A percentile compares a stretch with the other conserved stretches of the same genome.
Evolutionary conservation across 2,888 invertebrate genomes (phyloP).

Genomic region (Hydroisotoma schaefferi): DNA sequence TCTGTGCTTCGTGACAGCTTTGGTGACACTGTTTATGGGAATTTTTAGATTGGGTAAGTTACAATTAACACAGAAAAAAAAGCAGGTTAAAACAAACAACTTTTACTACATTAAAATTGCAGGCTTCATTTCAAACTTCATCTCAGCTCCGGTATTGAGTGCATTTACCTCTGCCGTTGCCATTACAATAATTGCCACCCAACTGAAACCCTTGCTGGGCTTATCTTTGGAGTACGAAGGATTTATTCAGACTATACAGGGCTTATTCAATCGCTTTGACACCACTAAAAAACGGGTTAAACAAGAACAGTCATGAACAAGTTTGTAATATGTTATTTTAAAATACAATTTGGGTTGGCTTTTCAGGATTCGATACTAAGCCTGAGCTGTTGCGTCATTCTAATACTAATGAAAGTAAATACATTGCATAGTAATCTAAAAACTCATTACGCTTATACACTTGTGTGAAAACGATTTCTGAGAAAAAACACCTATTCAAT

Average conservation of each 20-base stretch:
- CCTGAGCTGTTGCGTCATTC: constrained; percentile 5
- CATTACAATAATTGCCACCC: constrained; percentile 66
- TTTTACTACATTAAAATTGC: constrained; percentile 29
- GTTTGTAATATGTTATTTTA: background rate
- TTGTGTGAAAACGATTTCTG: no score
- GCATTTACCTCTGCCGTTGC: constrained; percentile 90
- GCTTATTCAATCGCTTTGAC: constrained; percentile 66
- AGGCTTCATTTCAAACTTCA: constrained; percentile 85
- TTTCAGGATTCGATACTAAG: constrained; percentile 8
- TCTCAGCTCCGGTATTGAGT: constrained; percentile 82
- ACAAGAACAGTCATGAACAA: constrained; percentile 60
- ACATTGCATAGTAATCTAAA: no score
- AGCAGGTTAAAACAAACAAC: background rate
- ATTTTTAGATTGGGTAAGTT: constrained; percentile 70
- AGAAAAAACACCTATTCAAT: no score
- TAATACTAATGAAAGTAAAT: constrained; percentile 6
- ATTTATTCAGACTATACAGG: constrained; percentile 69
- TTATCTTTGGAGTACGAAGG: constrained; percentile 68
- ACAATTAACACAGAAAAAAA: background rate
- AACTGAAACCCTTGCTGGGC: constrained; percentile 73
- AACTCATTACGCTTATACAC: no score
- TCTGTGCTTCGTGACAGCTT: constrained; percentile 75
- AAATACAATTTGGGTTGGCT: background rate
- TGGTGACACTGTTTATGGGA: constrained; percentile 59
- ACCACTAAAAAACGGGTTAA: constrained; percentile 66